Evolutionary conservation across 2,113 vertebrate species (phyloP).

Genomic region (Ginglymostoma cirratum): DNA sequence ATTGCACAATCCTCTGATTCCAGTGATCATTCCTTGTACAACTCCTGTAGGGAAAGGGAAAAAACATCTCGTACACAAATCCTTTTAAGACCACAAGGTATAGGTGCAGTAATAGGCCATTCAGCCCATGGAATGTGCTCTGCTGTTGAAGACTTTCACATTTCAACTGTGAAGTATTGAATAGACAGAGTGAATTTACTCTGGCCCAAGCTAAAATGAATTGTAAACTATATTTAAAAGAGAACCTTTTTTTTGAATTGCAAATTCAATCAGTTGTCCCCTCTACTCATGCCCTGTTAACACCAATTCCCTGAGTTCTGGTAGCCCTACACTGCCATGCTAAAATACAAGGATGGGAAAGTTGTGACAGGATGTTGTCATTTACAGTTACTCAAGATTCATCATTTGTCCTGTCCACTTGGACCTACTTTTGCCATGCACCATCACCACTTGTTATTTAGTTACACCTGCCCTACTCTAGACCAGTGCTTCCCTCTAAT

Average conservation of each 20-base stretch:
- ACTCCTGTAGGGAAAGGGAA: slow-evolving; percentile 58
- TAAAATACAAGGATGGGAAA: neutral
- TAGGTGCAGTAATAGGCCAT: too few relatives aligned
- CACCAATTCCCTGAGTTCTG: neutral
- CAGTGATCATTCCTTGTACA: slow-evolving; percentile 86
- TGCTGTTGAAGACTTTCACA: neutral
- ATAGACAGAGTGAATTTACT: neutral
- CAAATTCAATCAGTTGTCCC: neutral
- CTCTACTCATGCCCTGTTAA: neutral
- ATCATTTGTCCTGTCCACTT: too few relatives aligned
- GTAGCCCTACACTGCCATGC: neutral
- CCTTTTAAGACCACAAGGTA: neutral
- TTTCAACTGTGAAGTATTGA: neutral
- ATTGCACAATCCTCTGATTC: slow-evolving; percentile 79
- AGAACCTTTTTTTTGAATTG: neutral
- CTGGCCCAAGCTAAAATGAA: neutral
- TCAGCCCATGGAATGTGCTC: too few relatives aligned
- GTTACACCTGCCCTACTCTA: too few relatives aligned
- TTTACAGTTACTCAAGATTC: too few relatives aligned
- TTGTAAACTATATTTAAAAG: neutral
- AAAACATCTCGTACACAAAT: neutral
- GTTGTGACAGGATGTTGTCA: neutral
- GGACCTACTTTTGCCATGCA: too few relatives aligned
- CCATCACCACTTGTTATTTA: too few relatives aligned
- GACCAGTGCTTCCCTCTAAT: too few relatives aligned